Percentiles rank a stretch among this genome's conserved stretches.
These are phyloP conservation scores for Drosophila micromelanica DNA, from an alignment of 1,140 invertebrate species.

Conservation along the genomic window DNA sequence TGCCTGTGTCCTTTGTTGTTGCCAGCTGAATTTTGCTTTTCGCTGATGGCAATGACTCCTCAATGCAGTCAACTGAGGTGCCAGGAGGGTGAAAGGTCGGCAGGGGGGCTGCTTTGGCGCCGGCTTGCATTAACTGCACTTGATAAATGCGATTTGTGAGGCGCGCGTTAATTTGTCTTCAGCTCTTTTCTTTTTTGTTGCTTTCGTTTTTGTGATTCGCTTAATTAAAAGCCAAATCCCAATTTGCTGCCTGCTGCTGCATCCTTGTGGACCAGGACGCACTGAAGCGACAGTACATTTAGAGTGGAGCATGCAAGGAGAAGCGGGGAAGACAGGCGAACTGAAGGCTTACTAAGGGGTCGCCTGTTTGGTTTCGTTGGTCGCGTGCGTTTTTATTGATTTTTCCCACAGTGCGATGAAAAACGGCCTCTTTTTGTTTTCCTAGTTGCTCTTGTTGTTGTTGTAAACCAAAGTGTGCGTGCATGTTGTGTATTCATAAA, in stretches of 20 bases:
- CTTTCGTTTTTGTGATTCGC: conserved; percentile 21
- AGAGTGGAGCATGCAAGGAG: not conserved
- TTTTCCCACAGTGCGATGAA: conserved; percentile 57
- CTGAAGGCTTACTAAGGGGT: not conserved
- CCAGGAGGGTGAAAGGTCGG: not conserved
- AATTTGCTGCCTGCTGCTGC: conserved; percentile 2
- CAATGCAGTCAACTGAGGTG: not conserved
- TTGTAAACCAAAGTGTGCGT: conserved; percentile 13
- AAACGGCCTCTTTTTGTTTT: conserved; percentile 17
- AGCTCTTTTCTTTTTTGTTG: not conserved
- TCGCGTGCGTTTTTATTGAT: conserved; percentile 74
- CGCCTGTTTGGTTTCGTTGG: conserved; percentile 20
- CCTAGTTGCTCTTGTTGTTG: conserved; percentile 25
- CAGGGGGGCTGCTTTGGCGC: not conserved
- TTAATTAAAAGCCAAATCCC: conserved; percentile 43
- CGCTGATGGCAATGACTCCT: conserved; percentile 51
- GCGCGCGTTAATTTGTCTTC: conserved; percentile 31
- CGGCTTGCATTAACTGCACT: conserved; percentile 45
- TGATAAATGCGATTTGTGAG: conserved; percentile 27
- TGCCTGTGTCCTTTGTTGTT: conserved; percentile 18
- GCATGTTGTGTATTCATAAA: conserved; percentile 41
- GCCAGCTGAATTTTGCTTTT: conserved; percentile 47
- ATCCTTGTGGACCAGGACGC: not conserved
- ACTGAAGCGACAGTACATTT: not conserved
- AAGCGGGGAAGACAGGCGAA: not conserved